Conservation (phyloP, 2,797 vertebrate genomes). For the Ptychobarbus kaznakovi region DNA sequence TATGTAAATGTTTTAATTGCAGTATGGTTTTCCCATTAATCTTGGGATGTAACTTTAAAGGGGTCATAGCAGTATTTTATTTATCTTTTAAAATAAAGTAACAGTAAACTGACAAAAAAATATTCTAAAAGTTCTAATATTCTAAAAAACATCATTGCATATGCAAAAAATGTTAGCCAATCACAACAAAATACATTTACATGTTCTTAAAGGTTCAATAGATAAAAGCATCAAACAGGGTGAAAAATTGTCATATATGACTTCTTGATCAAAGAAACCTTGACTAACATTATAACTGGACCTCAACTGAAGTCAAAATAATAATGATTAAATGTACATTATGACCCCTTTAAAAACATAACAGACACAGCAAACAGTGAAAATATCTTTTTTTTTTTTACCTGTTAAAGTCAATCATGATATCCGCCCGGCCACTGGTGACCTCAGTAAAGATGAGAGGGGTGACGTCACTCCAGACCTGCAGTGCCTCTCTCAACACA, state of each 20-base stretch:
- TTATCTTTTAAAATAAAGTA: background rate
- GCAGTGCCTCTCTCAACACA: slow-evolving; percentile 85
- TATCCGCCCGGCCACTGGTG: slow-evolving; percentile 84
- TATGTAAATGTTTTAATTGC: background rate
- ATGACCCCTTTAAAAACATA: slow-evolving; percentile 2
- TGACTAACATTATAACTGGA: background rate
- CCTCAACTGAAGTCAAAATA: background rate
- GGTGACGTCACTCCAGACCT: slow-evolving; percentile 91
- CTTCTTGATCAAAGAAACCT: background rate
- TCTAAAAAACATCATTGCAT: no score
- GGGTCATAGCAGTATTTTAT: background rate
- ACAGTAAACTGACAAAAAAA: no score
- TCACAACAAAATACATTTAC: background rate
- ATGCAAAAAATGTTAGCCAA: background rate
- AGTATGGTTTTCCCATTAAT: background rate
- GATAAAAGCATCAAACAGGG: background rate
- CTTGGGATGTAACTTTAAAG: background rate
- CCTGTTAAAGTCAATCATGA: slow-evolving; percentile 92
- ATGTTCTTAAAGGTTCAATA: background rate
- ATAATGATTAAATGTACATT: background rate
- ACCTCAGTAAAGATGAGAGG: slow-evolving; percentile 92
- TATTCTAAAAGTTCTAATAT: no score
- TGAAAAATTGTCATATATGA: background rate
- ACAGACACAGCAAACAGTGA: background rate
- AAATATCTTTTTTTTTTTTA: slow-evolving; percentile 60